Conservation (phyloP, 2,113 vertebrate genomes). For the Gulo gulo region DNA sequence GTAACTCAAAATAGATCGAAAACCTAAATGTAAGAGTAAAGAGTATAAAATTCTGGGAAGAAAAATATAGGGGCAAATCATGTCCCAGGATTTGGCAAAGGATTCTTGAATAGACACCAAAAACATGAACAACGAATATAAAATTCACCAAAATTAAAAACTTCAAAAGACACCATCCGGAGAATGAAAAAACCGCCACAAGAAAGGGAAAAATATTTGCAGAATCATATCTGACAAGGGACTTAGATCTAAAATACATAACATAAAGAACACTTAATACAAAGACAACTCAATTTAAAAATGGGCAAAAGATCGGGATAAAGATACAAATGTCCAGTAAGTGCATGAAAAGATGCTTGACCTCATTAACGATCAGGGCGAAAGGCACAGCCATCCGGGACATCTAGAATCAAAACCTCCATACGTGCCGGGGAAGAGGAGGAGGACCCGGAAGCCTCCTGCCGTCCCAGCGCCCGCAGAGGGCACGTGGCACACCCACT, state of each 20-base stretch:
- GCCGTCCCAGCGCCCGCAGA: accelerated
- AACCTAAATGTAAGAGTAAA: background rate
- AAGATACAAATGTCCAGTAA: background rate
- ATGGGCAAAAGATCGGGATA: background rate
- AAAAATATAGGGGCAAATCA: background rate
- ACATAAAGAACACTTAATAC: background rate
- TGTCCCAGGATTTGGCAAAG: background rate
- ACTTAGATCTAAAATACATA: background rate
- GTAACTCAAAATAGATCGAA: background rate
- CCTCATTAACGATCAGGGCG: background rate
- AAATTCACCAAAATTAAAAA: background rate
- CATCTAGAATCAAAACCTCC: background rate
- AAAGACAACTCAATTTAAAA: background rate
- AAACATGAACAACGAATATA: background rate
- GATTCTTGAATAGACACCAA: background rate
- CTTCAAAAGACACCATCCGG: background rate
- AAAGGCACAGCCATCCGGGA: background rate
- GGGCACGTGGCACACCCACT: accelerated
- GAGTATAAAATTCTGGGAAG: background rate
- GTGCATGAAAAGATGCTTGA: background rate
- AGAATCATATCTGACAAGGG: background rate
- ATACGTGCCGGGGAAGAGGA: background rate
- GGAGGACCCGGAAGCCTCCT: background rate
- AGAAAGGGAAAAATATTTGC: background rate
- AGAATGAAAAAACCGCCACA: background rate